phyloP scores from a whole-genome alignment of 1,140 invertebrate species.

The Dufourea novaeangliae region DNA sequence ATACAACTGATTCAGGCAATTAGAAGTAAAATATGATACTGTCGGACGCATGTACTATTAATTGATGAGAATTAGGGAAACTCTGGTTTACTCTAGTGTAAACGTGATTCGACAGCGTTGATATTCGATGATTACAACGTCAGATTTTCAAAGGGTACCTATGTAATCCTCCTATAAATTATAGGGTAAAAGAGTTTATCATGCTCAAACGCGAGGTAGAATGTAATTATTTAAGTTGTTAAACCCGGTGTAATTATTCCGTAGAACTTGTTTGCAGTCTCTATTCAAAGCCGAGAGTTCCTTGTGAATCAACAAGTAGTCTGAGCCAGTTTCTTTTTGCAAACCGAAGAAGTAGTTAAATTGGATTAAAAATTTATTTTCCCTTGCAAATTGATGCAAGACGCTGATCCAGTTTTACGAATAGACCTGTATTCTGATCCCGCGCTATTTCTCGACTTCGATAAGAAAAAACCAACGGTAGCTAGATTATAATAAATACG shows the following conservation, averaged over 20 bases:
- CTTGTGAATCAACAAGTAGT: slow-evolving; percentile 22
- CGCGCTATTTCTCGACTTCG: too few relatives aligned
- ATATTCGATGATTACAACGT: too few relatives aligned
- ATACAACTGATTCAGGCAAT: too few relatives aligned
- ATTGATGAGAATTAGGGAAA: too few relatives aligned
- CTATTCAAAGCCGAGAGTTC: neutral
- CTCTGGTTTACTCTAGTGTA: too few relatives aligned
- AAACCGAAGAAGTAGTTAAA: neutral
- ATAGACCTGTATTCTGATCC: neutral
- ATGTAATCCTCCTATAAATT: too few relatives aligned
- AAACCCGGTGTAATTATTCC: neutral
- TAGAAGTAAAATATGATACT: too few relatives aligned
- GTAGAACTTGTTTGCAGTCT: neutral
- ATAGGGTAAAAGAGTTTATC: neutral
- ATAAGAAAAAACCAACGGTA: neutral
- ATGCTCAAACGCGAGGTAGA: neutral
- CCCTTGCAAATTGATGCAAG: neutral
- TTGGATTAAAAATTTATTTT: slow-evolving; percentile 17
- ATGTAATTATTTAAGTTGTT: neutral
- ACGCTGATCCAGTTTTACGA: too few relatives aligned
- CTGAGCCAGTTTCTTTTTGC: slow-evolving; percentile 7
- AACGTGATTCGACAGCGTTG: too few relatives aligned
- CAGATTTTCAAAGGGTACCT: too few relatives aligned
- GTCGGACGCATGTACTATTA: too few relatives aligned
- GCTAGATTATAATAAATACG: neutral